These are phyloP conservation scores for Camponotus floridanus DNA, from an alignment of 1,140 invertebrate genomes.

Conservation along the genomic window DNA sequence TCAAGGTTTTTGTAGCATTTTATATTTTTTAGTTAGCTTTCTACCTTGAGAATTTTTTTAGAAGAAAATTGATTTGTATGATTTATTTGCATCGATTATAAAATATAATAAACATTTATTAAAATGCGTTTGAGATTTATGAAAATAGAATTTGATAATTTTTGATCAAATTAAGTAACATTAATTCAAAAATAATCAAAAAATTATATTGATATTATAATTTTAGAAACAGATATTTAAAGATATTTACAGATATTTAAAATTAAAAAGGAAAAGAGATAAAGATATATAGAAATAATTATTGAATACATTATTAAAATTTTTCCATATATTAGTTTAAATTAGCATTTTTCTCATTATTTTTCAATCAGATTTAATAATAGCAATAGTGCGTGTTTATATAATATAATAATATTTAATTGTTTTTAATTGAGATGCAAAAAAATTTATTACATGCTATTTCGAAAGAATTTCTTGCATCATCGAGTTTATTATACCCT, in stretches of 20 bases:
- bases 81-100: background rate
- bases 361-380: background rate
- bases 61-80: background rate
- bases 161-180: background rate
- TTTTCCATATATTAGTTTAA: background rate
- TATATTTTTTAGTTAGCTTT: background rate
- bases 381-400: background rate
- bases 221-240: background rate
- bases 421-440: background rate
- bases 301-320: too few relatives aligned
- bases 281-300: too few relatives aligned
- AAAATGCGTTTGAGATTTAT: background rate
- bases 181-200: background rate
- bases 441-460: conserved; percentile 16
- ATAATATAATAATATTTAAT: background rate
- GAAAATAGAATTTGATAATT: background rate
- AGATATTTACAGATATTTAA: too few relatives aligned
- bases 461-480: conserved; percentile 23
- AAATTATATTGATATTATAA: background rate
- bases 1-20: conserved; percentile 2
- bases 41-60: background rate
- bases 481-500: conserved; percentile 19
- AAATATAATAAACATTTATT: background rate
- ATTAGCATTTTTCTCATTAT: background rate
- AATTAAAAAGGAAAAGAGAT: too few relatives aligned